phyloP scores from a whole-genome alignment of 2,113 vertebrate species.

The Lycaon pictus region DNA sequence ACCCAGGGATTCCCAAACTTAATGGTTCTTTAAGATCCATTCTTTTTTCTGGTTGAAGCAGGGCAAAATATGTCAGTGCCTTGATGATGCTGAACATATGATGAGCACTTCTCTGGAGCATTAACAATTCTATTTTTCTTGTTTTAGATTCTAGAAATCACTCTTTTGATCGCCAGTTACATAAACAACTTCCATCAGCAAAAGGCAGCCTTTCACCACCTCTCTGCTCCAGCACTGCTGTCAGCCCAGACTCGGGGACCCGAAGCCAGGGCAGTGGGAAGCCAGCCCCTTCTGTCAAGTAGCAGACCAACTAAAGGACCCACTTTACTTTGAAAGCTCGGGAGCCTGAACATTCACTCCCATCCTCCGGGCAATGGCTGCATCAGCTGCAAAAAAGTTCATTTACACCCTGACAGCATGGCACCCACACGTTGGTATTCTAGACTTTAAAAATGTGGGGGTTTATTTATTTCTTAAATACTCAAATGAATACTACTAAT shows the following conservation, averaged over 20 bases:
- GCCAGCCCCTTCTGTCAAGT: constrained; percentile 88
- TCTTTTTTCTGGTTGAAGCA: not conserved
- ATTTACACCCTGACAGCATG: not conserved
- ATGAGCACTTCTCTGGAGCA: not conserved
- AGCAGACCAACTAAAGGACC: constrained; percentile 94
- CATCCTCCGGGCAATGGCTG: not conserved
- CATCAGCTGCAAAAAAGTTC: not conserved
- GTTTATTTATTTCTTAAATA: constrained; percentile 37
- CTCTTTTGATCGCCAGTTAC: constrained; percentile 95
- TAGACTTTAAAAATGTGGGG: not conserved
- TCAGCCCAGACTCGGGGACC: constrained; percentile 87
- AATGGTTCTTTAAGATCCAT: not conserved
- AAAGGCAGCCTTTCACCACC: constrained; percentile 93
- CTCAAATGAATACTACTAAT: not conserved
- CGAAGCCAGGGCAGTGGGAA: constrained; percentile 90
- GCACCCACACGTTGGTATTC: not conserved
- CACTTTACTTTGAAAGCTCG: constrained; percentile 92
- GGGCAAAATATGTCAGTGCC: not conserved
- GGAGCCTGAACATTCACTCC: not conserved
- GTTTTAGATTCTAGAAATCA: constrained; percentile 95
- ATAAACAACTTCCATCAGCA: constrained; percentile 95
- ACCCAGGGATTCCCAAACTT: not conserved
- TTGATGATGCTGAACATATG: not conserved
- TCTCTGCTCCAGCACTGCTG: constrained; percentile 94
- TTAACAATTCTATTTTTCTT: constrained; percentile 66